Evolutionary conservation across 2,888 invertebrate species (phyloP), one percentile per base, ranked within the genome.

Genomic region (Boloria selene): DNA sequence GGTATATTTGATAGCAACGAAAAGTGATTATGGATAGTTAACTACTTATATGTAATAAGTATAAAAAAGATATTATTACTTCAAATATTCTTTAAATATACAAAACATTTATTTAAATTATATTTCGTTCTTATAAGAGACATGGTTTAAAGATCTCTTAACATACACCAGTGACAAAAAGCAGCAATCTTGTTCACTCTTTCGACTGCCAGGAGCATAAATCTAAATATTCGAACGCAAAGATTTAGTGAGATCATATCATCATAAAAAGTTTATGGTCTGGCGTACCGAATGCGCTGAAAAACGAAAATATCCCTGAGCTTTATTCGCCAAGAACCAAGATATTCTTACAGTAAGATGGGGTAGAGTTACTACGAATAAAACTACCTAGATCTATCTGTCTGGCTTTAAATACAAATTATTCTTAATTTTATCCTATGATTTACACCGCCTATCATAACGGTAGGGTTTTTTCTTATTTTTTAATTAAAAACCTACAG

Each of bases 211-310:
- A 55, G 17, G 44, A 45, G 10, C 45, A 54, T 60, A 68, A 56
- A 66, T 70, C 66, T 65, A 68, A 70, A 71, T 66, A 60, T 67
- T 67, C 54, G 67, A 68, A 61, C 55, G 64, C 56, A 68, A 64
- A 72, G 71, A 79, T 80, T 80, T 79, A 79, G 75, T 78, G 78
- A 79, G 79, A 79, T 81, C 80, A 81, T 81, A 77, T 77, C 74
- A 77, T 84, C 80, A 79, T 87, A 84, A 87, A 74, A 87, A 87
- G 69, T 87, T 88, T 87, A 88, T 75, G 75, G 80, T 76, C 77
- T 75, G 79, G 81, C 81, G 78, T 79, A 75, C 78, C 78, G 75
- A 79, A 80, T 82, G 81, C 79, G 79, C 79, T 79, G 77, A 82
- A 81, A 80, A 72, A 75, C 76, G 76, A 80, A 85, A 85, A 85